These are phyloP conservation scores for Doryteuthis pealeii DNA, from an alignment of 1,140 invertebrate species.

Conservation along the genomic window DNA sequence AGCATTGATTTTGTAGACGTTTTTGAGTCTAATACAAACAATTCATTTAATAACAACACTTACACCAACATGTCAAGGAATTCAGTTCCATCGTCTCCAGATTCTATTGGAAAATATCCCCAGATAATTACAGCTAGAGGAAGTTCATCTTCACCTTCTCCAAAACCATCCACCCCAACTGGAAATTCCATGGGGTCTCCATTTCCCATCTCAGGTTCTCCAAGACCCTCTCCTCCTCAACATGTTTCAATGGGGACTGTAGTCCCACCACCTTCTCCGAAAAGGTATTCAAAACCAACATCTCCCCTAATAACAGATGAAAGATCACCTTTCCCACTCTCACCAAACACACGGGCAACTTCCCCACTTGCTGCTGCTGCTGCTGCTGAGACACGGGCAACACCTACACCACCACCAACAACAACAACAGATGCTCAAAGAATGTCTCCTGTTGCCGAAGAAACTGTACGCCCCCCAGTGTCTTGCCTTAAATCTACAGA, in stretches of 20 bases:
- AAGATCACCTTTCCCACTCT: too few relatives aligned
- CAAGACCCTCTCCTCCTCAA: neutral
- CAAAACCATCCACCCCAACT: neutral
- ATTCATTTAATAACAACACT: neutral
- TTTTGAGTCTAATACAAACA: neutral
- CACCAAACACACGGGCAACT: too few relatives aligned
- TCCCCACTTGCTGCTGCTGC: too few relatives aligned
- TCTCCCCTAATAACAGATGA: too few relatives aligned
- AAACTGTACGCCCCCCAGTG: too few relatives aligned
- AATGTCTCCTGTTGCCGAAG: too few relatives aligned
- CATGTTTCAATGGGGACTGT: neutral
- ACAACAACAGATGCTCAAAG: too few relatives aligned
- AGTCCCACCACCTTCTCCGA: too few relatives aligned
- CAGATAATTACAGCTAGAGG: neutral
- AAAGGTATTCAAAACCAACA: too few relatives aligned
- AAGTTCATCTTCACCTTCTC: conserved; percentile 5
- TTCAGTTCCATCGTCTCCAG: neutral
- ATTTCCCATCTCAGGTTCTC: neutral
- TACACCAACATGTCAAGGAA: neutral
- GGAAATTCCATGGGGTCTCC: neutral
- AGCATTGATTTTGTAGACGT: conserved; percentile 13
- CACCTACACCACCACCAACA: too few relatives aligned
- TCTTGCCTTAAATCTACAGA: too few relatives aligned
- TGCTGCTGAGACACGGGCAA: too few relatives aligned
- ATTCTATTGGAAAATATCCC: neutral